Evolutionary conservation across 2,888 invertebrate genomes (phyloP).

Genomic region (Tachystola acroxantha): DNA sequence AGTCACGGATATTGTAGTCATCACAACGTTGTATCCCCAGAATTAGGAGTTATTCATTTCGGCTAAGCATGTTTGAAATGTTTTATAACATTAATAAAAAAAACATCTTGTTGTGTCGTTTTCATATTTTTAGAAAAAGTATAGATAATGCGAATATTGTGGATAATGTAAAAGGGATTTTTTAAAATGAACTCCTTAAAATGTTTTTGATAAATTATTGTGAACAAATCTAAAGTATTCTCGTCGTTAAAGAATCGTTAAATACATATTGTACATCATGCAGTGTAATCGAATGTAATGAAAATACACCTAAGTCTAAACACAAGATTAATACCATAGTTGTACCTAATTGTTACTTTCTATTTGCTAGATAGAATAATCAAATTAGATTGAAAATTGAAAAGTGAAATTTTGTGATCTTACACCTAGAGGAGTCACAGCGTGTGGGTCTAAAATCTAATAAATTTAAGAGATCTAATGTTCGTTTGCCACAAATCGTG

Average conservation of each 20-base stretch:
- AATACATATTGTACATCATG: conserved; percentile 59
- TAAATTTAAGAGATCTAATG: neutral
- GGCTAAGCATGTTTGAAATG: conserved; percentile 59
- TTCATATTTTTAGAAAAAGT: conserved; percentile 69
- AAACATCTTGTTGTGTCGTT: conserved; percentile 71
- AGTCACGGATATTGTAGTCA: conserved; percentile 65
- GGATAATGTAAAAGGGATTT: conserved; percentile 49
- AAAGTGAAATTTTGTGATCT: conserved; percentile 60
- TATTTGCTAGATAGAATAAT: conserved; percentile 78
- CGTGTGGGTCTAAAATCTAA: conserved; percentile 1
- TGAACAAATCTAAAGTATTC: conserved; percentile 61
- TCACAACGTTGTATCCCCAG: conserved; percentile 65
- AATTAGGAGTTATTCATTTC: conserved; percentile 56
- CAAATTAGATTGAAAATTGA: conserved; percentile 71
- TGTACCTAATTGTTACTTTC: conserved; percentile 76
- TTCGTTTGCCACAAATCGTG: neutral
- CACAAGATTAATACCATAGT: conserved; percentile 58
- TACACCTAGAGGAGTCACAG: conserved; percentile 22
- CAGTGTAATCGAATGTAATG: conserved; percentile 60
- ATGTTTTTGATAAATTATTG: conserved; percentile 63
- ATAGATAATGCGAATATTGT: conserved; percentile 58
- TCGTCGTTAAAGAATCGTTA: conserved; percentile 63
- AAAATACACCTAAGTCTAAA: conserved; percentile 44
- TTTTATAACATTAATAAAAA: conserved; percentile 53
- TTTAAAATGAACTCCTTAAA: conserved; percentile 45